Evolutionary conservation across 2,113 vertebrate species (phyloP), one percentile per base, ranked within the genome.

Genomic region (Promerops cafer): DNA sequence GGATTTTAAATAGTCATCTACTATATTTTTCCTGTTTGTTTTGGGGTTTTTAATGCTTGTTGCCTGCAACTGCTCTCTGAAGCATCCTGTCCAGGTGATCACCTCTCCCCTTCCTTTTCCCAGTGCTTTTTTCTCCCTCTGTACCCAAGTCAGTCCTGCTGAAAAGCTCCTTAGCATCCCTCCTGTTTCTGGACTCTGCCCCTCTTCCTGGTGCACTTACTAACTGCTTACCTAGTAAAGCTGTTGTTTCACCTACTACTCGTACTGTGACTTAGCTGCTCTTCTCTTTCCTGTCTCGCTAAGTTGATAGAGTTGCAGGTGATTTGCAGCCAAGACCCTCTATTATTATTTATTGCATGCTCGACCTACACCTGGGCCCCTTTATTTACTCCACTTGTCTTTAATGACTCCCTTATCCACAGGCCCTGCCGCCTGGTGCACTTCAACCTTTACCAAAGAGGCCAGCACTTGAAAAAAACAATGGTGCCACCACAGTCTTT

Each of bases 391-490:
- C 57, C 89, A 65, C 57, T 90, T 87, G 88, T 87, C 77, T 96
- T 94, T 97, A 94, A 98, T 98, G 97, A 87, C 95, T 96, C 94
- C 96, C 98, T 92, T 96, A 98, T 94, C 97, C 97, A 33, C 98
- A 99, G 96, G 98, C 98, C 56, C 95, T 99, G 95, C 98, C 97
- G 74, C 97, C 97, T 97, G 98, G 98, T 98, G 96, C 97, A 90
- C 89, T 98, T 98, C 99, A 99, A 97, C 97, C 98, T 97, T 98
- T 99, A 98, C 99, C 99, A 98, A 99, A 99, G 98, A 99, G 99
- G 98, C 97, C 97, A 78, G 98, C 98, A 95, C 91, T 99, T 97
- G 99, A 99, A 97, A 99, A 99, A 98, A 98, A 98, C 98, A 99
- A 99, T 63, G 99, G 99, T 96, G 98, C 98, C 96, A 98, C 98